Conservation (phyloP, 1,140 invertebrate genomes). For the Oedothorax gibbosus region DNA sequence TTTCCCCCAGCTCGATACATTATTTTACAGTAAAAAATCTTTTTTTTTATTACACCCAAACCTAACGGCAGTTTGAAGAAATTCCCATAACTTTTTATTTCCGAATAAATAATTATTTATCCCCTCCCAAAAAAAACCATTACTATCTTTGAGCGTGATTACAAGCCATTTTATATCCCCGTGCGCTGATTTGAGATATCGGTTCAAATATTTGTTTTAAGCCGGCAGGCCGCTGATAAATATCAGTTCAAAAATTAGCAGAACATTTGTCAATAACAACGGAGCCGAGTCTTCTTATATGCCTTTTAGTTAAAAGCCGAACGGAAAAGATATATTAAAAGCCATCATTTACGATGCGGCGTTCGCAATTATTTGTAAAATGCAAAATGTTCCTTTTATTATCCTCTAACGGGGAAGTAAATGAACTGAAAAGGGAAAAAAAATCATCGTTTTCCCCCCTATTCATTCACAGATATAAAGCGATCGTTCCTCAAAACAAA, state of each 20-base stretch:
- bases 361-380: slow-evolving; percentile 59
- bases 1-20: slow-evolving; percentile 48
- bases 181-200: slow-evolving; percentile 53
- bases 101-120: slow-evolving; percentile 56
- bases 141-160: slow-evolving; percentile 53
- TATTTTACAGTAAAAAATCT: slow-evolving; percentile 49
- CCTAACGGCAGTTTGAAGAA: slow-evolving; percentile 38
- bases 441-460: slow-evolving; percentile 5
- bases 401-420: slow-evolving; percentile 14
- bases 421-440: slow-evolving; percentile 32
- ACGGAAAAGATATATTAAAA: slow-evolving; percentile 59
- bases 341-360: slow-evolving; percentile 50
- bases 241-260: slow-evolving; percentile 56
- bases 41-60: slow-evolving; percentile 30
- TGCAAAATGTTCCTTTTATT: slow-evolving; percentile 53
- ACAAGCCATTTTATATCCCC: slow-evolving; percentile 27
- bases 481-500: slow-evolving; percentile 54
- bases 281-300: slow-evolving; percentile 22
- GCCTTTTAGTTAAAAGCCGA: slow-evolving; percentile 31
- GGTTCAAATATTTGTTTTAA: slow-evolving; percentile 60
- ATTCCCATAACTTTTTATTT: slow-evolving; percentile 25
- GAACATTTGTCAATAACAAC: slow-evolving; percentile 59
- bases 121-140: slow-evolving; percentile 35
- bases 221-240: slow-evolving; percentile 31
- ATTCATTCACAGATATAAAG: slow-evolving; percentile 51